phyloP scores from a whole-genome alignment of 2,797 vertebrate species.

The Bradypodion ventrale region DNA sequence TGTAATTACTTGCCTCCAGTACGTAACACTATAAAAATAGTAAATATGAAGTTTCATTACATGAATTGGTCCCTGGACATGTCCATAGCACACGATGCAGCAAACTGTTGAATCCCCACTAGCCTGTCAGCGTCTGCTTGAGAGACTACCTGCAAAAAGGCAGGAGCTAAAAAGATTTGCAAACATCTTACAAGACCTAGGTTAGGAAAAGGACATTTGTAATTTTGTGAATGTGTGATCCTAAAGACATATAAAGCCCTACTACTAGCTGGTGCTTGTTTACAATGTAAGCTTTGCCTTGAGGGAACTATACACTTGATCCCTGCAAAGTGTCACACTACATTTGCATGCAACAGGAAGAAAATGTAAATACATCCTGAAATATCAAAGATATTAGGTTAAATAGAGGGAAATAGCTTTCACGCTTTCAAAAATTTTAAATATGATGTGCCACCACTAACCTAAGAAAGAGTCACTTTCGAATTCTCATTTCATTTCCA shows the following conservation, averaged over 20 bases:
- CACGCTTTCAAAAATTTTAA: neutral
- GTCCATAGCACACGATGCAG: no score
- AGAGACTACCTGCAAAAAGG: neutral
- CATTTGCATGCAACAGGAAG: neutral
- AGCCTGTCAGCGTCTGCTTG: no score
- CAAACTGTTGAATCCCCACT: no score
- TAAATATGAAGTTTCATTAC: no score
- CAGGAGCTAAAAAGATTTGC: neutral
- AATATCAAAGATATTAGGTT: neutral
- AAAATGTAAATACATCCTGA: neutral
- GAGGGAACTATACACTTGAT: neutral
- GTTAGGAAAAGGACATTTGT: neutral
- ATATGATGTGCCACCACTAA: neutral
- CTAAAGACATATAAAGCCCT: neutral
- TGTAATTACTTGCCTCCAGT: no score
- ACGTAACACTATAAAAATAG: no score
- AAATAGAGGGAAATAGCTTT: neutral
- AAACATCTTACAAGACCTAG: neutral
- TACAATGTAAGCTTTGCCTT: neutral
- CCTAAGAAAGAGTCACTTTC: neutral
- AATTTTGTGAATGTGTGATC: neutral
- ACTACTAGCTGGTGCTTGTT: neutral
- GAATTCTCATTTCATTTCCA: neutral
- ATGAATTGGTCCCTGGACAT: no score
- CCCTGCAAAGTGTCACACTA: neutral